Evolutionary conservation across 2,888 invertebrate genomes (phyloP).

Genomic region (Temnothorax rugatulus): DNA sequence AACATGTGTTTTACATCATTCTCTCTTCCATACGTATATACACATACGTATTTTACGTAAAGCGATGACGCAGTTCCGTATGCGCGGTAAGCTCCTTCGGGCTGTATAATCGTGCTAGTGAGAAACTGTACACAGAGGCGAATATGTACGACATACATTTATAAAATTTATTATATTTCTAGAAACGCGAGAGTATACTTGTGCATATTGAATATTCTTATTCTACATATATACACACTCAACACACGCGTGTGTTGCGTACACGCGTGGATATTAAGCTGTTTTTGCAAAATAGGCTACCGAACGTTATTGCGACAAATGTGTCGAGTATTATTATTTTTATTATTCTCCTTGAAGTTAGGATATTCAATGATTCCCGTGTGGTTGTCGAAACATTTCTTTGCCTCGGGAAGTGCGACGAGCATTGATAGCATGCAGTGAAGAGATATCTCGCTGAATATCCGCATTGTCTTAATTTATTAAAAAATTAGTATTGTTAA

Average conservation of each 20-base stretch:
- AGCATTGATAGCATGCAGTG: conserved; percentile 39
- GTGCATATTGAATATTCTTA: conserved; percentile 74
- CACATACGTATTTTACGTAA: conserved; percentile 59
- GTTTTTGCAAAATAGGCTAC: conserved; percentile 61
- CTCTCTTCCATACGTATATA: conserved; percentile 70
- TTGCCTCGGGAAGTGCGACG: conserved; percentile 58
- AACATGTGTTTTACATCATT: conserved; percentile 61
- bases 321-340: conserved; percentile 79
- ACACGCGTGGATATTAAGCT: conserved; percentile 62
- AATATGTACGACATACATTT: conserved; percentile 69
- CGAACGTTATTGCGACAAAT: conserved; percentile 75
- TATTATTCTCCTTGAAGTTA: conserved; percentile 66
- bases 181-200: conserved; percentile 71
- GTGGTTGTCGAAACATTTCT: conserved; percentile 73
- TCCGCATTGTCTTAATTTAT: conserved; percentile 53
- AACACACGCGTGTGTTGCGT: conserved; percentile 49
- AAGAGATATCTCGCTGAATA: conserved; percentile 71
- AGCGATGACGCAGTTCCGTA: conserved; percentile 68
- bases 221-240: conserved; percentile 46
- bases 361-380: conserved; percentile 74
- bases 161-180: conserved; percentile 79
- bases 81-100: conserved; percentile 62
- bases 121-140: conserved; percentile 73
- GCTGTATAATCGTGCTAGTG: conserved; percentile 77
- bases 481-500: conserved; percentile 31